These are phyloP conservation scores for Meganola albula DNA, from an alignment of 2,888 invertebrate species.

Conservation along the genomic window DNA sequence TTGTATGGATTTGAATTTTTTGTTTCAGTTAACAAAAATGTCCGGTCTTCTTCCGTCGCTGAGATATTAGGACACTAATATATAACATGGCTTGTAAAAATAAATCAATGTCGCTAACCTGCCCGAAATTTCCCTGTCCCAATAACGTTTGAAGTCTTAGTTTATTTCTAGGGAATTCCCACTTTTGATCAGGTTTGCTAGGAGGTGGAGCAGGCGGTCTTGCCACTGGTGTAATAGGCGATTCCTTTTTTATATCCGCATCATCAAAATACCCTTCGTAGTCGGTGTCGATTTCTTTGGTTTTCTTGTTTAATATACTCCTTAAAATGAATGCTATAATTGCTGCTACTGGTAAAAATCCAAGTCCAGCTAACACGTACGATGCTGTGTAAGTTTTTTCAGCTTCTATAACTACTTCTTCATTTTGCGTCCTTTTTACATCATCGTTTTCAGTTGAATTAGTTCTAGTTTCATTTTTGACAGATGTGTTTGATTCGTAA, in stretches of 20 bases:
- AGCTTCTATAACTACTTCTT: constrained; percentile 77
- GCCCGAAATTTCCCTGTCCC: constrained; percentile 92
- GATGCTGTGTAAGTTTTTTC: constrained; percentile 79
- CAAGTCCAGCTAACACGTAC: constrained; percentile 78
- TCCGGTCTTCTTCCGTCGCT: too few relatives aligned
- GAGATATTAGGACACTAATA: too few relatives aligned
- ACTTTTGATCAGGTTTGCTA: constrained; percentile 78
- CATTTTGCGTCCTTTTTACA: constrained; percentile 41
- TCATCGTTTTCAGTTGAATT: constrained; percentile 26
- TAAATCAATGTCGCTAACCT: too few relatives aligned
- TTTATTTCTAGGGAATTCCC: constrained; percentile 88
- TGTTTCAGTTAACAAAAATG: too few relatives aligned
- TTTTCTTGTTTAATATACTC: constrained; percentile 73
- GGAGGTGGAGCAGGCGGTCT: constrained; percentile 75
- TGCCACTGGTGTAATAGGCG: constrained; percentile 73
- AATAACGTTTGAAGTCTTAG: constrained; percentile 86
- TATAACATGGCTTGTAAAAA: too few relatives aligned
- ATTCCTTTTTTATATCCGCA: constrained; percentile 70
- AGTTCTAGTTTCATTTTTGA: constrained; percentile 29
- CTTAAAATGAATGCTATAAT: constrained; percentile 77
- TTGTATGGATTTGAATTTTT: too few relatives aligned
- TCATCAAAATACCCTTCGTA: constrained; percentile 81
- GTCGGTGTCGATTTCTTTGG: constrained; percentile 75
- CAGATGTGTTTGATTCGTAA: constrained; percentile 34
- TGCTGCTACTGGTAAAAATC: constrained; percentile 77